Percentiles rank a stretch among this genome's conserved stretches.
Evolutionary conservation across 2,888 invertebrate species (phyloP).

Genomic region (Hylaea fasciaria): DNA sequence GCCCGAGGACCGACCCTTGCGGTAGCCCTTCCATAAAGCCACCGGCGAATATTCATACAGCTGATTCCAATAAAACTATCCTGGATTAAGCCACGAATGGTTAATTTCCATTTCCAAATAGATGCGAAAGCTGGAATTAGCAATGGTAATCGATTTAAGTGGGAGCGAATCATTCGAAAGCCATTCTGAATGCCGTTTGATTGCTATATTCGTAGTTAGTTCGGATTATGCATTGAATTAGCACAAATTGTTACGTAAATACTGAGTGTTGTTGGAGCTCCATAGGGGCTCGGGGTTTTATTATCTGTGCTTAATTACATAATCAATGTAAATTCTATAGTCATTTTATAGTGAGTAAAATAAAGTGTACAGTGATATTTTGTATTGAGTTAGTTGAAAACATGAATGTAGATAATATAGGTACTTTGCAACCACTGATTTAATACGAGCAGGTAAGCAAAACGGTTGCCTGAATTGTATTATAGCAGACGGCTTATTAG

Average conservation of each 20-base stretch:
- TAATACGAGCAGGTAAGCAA: no score
- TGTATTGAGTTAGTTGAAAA: no score
- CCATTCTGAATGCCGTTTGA: slow-evolving; percentile 68
- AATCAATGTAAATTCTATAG: no score
- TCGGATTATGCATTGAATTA: slow-evolving; percentile 50
- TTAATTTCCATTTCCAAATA: slow-evolving; percentile 74
- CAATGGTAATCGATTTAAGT: slow-evolving; percentile 66
- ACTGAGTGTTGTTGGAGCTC: background rate
- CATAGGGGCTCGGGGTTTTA: no score
- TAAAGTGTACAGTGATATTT: no score
- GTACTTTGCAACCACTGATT: no score
- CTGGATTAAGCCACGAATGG: slow-evolving; percentile 55
- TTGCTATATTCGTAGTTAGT: slow-evolving; percentile 61
- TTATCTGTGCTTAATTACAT: no score
- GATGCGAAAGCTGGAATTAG: slow-evolving; percentile 74
- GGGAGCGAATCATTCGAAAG: slow-evolving; percentile 61
- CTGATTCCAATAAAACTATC: slow-evolving; percentile 57
- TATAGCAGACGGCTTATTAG: no score
- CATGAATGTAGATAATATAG: no score
- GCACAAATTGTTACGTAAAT: slow-evolving; percentile 6
- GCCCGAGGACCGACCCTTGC: slow-evolving; percentile 41
- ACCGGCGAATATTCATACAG: slow-evolving; percentile 39
- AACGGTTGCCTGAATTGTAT: no score
- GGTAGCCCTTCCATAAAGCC: slow-evolving; percentile 38
- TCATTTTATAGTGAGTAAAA: no score